Evolutionary conservation across 2,888 invertebrate species (phyloP), one percentile per base, ranked within the genome.

Genomic region (Maniola hyperantus): DNA sequence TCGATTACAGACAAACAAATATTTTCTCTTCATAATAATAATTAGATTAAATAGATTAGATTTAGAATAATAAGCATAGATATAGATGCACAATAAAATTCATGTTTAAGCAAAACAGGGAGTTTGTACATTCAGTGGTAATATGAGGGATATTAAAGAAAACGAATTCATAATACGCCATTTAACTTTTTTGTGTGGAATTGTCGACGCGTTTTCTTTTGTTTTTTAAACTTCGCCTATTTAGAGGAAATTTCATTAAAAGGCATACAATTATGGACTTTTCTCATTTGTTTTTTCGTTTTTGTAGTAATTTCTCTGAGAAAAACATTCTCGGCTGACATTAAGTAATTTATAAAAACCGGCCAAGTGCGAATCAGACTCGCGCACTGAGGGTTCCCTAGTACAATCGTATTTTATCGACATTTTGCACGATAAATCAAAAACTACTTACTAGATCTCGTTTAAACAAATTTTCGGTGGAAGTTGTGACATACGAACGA

Each of bases 81-180:
- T 15, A n/a, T 15, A 15, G n/a, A 7, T n/a, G n/a, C 2, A 46
- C 6, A 44, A 15, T 2, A 46, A n/a, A 46, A 15, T 15, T 2
- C 7, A 26, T 53, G n/a, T n/a, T 33, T 53, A n/a, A 53, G 20
- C 26, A 26, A 33, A 53, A 13, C 26, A 33, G 20, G 33, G 53
- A 53, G 39, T 39, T 44, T 54, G 15, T 44, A 11, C 55, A 26
- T 15, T 58, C 50, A 33, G 20, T 51, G 42, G 64, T 61, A 68
- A 68, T 64, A 58, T 62, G 26, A 57, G 33, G 42, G 48, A 39
- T 58, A 65, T 65, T 69, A 61, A 66, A 61, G 58, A 65, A 64
- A 67, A 60, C 88, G 85, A 88, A 90, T 87, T 81, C 81, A 77
- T 86, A 88, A 89, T 84, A 86, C 78, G 84, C 85, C 85, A 88